Evolutionary conservation across 2,888 invertebrate species (phyloP).

Genomic region (Limnephilus lunatus): DNA sequence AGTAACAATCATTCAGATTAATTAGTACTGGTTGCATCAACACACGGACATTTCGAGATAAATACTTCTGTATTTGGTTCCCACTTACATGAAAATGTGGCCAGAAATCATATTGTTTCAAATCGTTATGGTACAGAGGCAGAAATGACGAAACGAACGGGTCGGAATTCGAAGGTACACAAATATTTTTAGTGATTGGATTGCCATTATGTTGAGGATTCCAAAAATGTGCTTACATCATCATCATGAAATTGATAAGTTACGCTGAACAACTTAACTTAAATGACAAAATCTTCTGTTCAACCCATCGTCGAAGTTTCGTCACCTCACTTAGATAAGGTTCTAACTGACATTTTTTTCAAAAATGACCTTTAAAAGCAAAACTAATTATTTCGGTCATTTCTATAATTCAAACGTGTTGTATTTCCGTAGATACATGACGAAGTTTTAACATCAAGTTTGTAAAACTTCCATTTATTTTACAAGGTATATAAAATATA

Average conservation of each 20-base stretch:
- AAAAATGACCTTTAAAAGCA: no score
- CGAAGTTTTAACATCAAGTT: no score
- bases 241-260: not conserved
- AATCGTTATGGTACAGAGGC: not conserved
- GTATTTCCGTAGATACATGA: no score
- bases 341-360: no score
- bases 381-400: no score
- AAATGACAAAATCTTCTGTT: not conserved
- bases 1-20: not conserved
- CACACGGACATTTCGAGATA: not conserved
- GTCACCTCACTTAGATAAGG: no score
- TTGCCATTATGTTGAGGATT: not conserved
- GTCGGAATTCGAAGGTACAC: not conserved
- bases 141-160: constrained; percentile 2
- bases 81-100: not conserved
- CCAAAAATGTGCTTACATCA: not conserved
- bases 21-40: not conserved
- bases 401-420: no score
- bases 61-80: not conserved
- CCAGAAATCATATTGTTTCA: not conserved
- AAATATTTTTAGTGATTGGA: not conserved
- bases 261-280: not conserved
- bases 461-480: no score
- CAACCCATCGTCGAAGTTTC: not conserved
- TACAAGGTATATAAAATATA: no score